Base-by-base conservation (phyloP, 2,797 vertebrate genomes). In the Adelosebastes latens region DNA sequence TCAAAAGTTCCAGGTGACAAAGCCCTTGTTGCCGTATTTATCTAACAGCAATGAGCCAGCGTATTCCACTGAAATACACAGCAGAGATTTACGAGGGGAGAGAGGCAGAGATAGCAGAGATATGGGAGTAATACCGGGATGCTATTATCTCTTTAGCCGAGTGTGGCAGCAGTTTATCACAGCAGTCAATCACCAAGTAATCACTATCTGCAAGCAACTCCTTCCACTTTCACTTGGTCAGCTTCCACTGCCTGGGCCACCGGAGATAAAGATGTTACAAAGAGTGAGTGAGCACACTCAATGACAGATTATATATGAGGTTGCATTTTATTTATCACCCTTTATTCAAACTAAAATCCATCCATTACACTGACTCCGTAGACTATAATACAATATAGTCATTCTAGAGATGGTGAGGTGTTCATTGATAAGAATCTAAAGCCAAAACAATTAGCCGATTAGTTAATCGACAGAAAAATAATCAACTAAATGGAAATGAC, bases 161-260 rank as follows among this genome's bases (percentile, higher is more conserved):
- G 74, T 58, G 73, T 36, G 73, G 39, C 72, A 80, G 65, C 59
- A 52, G 81, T 89, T 92, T 87, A 89, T 93, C 90, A 79, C 73
- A 70, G 82, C 84, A 80, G 81, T 88, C 87, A 86, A 81, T 88
- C 85, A 84, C 69, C 31, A 46, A 74, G 79, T 76, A 77, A 79
- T 87, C 86, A 72, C 77, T 79, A 82, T 89, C 80, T 79, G 80
- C 52, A 58, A 83, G 65, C 52, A 85, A 64, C 60, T 71, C 10
- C 69, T 77, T 88, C 83, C 82, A 90, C 88, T 92, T 89, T 93
- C 80, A 65, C 81, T 82, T 64, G 71, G 72, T 85, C 83, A 70
- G 82, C 69, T 66, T 68, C 53, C 76, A 16, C 32, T 22, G 36
- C 24, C 63, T 62, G 74, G 58, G 36, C 59, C 7, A 2, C 18